Base-by-base conservation (phyloP, 2,888 invertebrate species). In the Ernsta delagoae region DNA sequence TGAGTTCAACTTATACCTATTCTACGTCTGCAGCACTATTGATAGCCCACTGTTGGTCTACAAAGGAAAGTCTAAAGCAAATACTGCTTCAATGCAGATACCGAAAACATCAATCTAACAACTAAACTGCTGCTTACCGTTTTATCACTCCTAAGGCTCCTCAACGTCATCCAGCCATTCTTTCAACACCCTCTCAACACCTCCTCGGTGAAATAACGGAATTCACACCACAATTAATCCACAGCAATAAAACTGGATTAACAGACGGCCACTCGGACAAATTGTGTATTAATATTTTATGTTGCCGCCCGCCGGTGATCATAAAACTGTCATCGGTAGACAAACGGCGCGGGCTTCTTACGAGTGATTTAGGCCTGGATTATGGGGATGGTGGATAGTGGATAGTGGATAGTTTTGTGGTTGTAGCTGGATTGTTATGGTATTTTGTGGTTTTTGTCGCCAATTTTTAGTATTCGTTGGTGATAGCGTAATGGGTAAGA, bases 241-340 rank as follows among this genome's bases (percentile, higher is more conserved):
- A 72, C 73, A 8, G 72, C 75, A 73, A 80, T 90, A 91, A 91
- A 91, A 92, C 85, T 86, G 86, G 92, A 92, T 92, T 89, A 91
- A 85, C 84, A 83, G 83, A 81, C 84, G 84, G 84, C 88, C 89
- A 90, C 92, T 92, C 83, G 90, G 88, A 90, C 92, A 92, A 91
- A 92, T 92, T 90, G 92, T 92, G 92, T 92, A 92, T 92, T 92
- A 92, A 92, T 92, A 92, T 92, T 92, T 92, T 88, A 92, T 91
- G 90, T 87, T 80, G 89, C 88, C 90, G 77, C 75, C 77, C 78
- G 75, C 75, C 78, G 75, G 67, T 54, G 59, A 81, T 87, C 80
- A 86, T 92, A 92, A 92, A 92, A 80, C 92, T 92, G 92, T 92
- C 92, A 92, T 90, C 89, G 81, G 68, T 79, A 90, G 90, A 92